Percentiles rank a stretch among this genome's conserved stretches.
Conservation (phyloP, 2,888 invertebrate species). For the Lomographa bimaculata region DNA sequence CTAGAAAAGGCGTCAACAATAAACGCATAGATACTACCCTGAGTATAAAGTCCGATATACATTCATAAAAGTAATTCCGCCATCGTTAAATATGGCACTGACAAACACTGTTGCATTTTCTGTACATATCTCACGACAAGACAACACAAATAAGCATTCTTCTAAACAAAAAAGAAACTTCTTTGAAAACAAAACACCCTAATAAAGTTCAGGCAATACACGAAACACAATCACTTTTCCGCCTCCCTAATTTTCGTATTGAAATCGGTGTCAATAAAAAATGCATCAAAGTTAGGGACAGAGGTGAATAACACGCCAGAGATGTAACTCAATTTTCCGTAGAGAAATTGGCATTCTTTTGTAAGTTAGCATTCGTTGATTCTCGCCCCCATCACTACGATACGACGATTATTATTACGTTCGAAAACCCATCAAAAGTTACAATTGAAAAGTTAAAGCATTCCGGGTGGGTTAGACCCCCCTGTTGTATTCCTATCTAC, state of each 20-base stretch:
- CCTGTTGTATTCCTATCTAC: conserved; percentile 67
- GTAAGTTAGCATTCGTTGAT: conserved; percentile 65
- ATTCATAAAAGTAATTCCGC: no score
- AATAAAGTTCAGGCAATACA: conserved; percentile 31
- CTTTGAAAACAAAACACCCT: conserved; percentile 15
- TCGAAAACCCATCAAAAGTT: conserved; percentile 84
- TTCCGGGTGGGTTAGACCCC: conserved; percentile 76
- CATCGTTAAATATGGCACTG: no score
- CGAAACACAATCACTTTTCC: conserved; percentile 32
- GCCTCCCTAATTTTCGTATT: conserved; percentile 37
- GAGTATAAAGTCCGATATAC: no score
- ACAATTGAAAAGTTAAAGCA: conserved; percentile 84
- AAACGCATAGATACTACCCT: no score
- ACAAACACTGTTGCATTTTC: no score
- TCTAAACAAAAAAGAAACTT: no score
- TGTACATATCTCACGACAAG: no score
- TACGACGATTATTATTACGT: conserved; percentile 82
- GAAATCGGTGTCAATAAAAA: conserved; percentile 51
- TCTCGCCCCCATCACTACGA: conserved; percentile 72
- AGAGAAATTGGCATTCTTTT: conserved; percentile 80
- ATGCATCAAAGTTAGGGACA: conserved; percentile 55
- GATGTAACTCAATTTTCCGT: conserved; percentile 77
- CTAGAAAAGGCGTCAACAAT: no score
- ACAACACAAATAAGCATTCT: no score
- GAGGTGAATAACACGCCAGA: conserved; percentile 64